Evolutionary conservation across 1,140 invertebrate genomes (phyloP).

Genomic region (Atopsyche davidsoni): DNA sequence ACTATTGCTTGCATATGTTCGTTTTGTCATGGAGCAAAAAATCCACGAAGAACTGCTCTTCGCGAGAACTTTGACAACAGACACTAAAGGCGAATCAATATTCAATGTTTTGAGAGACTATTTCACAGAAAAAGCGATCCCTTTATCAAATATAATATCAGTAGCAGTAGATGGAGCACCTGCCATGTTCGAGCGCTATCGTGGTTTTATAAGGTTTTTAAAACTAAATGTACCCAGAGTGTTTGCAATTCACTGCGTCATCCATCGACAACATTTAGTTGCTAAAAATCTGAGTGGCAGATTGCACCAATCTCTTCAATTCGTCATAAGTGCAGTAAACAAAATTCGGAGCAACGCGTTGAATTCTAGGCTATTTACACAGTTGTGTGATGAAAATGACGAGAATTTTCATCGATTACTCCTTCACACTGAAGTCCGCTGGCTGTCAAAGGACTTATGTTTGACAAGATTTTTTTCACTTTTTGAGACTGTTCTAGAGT

Average conservation of each 20-base stretch:
- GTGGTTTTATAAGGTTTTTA: slow-evolving; percentile 10
- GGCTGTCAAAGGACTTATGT: slow-evolving; percentile 34
- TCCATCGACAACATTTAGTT: slow-evolving; percentile 3
- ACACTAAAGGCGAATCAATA: slow-evolving; percentile 41
- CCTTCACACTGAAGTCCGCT: slow-evolving; percentile 34
- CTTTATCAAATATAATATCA: slow-evolving; percentile 31
- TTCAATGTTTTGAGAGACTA: slow-evolving; percentile 33
- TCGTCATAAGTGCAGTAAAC: slow-evolving; percentile 31
- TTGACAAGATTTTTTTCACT: slow-evolving; percentile 31
- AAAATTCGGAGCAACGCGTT: slow-evolving; percentile 32
- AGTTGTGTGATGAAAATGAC: slow-evolving; percentile 39
- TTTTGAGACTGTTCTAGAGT: slow-evolving; percentile 32
- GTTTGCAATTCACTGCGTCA: slow-evolving; percentile 9
- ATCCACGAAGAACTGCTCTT: slow-evolving; percentile 34
- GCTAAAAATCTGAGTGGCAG: slow-evolving; percentile 10
- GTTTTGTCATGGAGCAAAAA: slow-evolving; percentile 37
- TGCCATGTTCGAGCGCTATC: slow-evolving; percentile 30
- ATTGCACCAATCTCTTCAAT: slow-evolving; percentile 26
- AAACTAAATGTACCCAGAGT: slow-evolving; percentile 10
- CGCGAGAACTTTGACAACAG: slow-evolving; percentile 35
- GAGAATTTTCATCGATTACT: slow-evolving; percentile 36
- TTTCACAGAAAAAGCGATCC: slow-evolving; percentile 33
- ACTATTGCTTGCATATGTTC: slow-evolving; percentile 39
- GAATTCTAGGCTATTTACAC: slow-evolving; percentile 35
- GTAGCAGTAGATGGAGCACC: slow-evolving; percentile 31